Evolutionary conservation across 2,113 vertebrate species (phyloP), one percentile per base, ranked within the genome.

Genomic region (Brevimyrus niger): DNA sequence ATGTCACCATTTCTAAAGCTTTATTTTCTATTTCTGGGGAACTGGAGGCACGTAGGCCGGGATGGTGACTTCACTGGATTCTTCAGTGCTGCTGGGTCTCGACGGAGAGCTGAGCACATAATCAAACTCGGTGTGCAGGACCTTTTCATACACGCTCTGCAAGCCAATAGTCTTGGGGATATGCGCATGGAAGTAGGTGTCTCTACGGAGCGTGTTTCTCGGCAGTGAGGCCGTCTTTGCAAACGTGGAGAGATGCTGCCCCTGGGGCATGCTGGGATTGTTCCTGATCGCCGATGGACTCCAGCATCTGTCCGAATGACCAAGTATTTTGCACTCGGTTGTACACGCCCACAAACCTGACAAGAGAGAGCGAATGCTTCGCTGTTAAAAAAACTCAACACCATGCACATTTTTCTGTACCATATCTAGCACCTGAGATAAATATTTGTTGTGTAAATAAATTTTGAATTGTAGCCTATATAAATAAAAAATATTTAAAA

Each of bases 271-370:
- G 93, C 90, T 93, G 1, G 90, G 91, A 0, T 96, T 93, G 83
- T 95, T 96, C 61, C 96, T 95, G 1, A 94, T 92, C 0, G 97
- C 97, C 0, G 97, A 97, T 7, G 98, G 98, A 91, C 97, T 99
- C 98, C 98, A 99, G 95, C 98, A 99, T 91, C 97, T 97, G 86
- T 99, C 98, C 0, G 98, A 99, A 92, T 99, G 98, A 23, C 98
- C 98, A 89, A 99, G 95, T 92, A 99, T 96, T 93, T 98, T 99
- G 92, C 98, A 99, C 91, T 99, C 98, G 0, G 97, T 98, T 0
- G 98, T 99, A 92, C 98, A 99, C 0, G 98, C 97, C 98, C 98
- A 99, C 90, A 99, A 93, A 93, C 96, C 98, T 99, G 61, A 23
- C 47, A 69, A 83, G 48, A 53, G 35, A 9, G 31, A 46, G 46